phyloP scores from a whole-genome alignment of 2,888 invertebrate genomes.

The Drosophila antonietae region DNA sequence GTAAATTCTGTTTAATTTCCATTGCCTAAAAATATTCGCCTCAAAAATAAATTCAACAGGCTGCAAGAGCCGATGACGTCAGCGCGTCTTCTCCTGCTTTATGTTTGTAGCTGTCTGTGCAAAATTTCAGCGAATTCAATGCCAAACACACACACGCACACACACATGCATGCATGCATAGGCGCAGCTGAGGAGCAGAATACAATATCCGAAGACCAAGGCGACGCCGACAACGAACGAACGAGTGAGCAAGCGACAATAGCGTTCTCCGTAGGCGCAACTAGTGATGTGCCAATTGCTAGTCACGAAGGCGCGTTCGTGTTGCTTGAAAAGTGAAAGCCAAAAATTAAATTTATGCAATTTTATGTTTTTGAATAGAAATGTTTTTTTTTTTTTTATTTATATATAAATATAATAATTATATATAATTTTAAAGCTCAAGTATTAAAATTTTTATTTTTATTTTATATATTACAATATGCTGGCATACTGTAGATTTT shows the following conservation, averaged over 20 bases:
- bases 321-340: slow-evolving; percentile 11
- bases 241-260: neutral
- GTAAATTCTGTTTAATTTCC: slow-evolving; percentile 42
- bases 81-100: slow-evolving; percentile 28
- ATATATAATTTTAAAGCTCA: neutral
- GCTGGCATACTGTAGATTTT: too few relatives aligned
- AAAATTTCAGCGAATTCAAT: slow-evolving; percentile 67
- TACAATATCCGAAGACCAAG: slow-evolving; percentile 8
- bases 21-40: slow-evolving; percentile 45
- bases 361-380: too few relatives aligned
- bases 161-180: neutral
- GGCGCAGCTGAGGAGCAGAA: slow-evolving; percentile 24
- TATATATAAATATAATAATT: neutral
- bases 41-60: slow-evolving; percentile 49
- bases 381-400: too few relatives aligned
- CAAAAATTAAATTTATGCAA: neutral
- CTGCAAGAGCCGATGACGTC: slow-evolving; percentile 47
- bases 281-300: slow-evolving; percentile 29
- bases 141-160: slow-evolving; percentile 41
- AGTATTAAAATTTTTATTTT: neutral
- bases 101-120: slow-evolving; percentile 39
- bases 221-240: neutral
- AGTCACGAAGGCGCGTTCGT: slow-evolving; percentile 12
- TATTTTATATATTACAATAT: neutral
- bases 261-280: slow-evolving; percentile 9